Base-by-base conservation (phyloP, 1,140 invertebrate species). In the Drosophila triauraria region DNA sequence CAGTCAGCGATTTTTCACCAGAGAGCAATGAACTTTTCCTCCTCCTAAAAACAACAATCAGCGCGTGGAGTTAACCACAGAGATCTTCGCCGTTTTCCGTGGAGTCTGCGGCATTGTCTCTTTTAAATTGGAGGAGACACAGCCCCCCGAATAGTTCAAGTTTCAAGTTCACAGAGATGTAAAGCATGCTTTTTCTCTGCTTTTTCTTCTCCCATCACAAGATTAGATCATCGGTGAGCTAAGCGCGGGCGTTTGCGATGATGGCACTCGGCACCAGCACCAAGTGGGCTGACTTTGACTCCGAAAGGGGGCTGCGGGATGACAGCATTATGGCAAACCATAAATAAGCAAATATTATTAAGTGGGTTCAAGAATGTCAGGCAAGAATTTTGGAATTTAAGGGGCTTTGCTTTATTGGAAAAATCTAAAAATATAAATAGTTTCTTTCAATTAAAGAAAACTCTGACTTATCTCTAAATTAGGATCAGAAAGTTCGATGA, bases 191-290 rank as follows among this genome's bases (percentile, higher is more conserved):
- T 23, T 47, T 43, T 27, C 63, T 27, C 1, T 23, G 35, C 44
- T 10, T n/a, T 25, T 30, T 48, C 65, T 27, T 50, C 23, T n/a
- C 20, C 17, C 42, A 46, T 70, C 78, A 40, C 56, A 25, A 47
- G 76, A 83, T 83, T 82, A 83, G 75, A 83, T 83, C 80, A 83
- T 82, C 65, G 58, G 48, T 79, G 80, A 82, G 75, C 70, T 79
- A 79, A 82, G 80, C 80, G 80, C 67, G 74, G 80, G 80, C 80
- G 75, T 75, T 57, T 35, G 38, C 51, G 58, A 38, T 46, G 76
- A 57, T 60, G 44, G n/a, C 47, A 47, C 42, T 60, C 32, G 7
- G 51, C 13, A 23, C 1, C 4, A 13, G 42, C 0, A 1, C 42
- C 42, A n/a, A 43, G 35, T 38, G 35, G 35, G 35, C 9, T 32